Base-by-base conservation (phyloP, 2,113 vertebrate genomes). In the Nannospalax galili region DNA sequence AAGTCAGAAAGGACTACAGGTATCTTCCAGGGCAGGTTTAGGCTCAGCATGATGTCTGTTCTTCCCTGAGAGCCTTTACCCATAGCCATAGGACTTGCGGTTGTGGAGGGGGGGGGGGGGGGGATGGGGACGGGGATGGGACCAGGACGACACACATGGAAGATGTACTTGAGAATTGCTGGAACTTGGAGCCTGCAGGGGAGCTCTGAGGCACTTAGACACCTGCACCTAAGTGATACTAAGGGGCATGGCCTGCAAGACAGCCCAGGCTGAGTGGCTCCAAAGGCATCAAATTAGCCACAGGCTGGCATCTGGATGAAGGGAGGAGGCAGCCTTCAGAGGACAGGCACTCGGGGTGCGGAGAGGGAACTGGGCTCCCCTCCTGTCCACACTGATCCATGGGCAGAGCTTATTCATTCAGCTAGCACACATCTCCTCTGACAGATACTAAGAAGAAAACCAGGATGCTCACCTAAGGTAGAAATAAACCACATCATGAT, bases 1-100 rank as follows among this genome's bases (percentile, higher is more conserved):
- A n/a, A 77, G 45, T 56, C 72, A 79, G 88, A 82, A 91, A 37
- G 60, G 42, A 92, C 80, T 35, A 60, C 93, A 42, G 89, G 15
- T 24, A 12, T 48, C 79, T 91, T 58, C 30, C 14, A 5, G 22
- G 37, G 11, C 17, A 60, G 70, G 30, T 14, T 0, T 0, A 5
- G 62, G 22, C 14, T 3, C 64, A 56, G 62, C 1, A 0, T 42
- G 65, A 62, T 10, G 70, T 45, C 62, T n/a, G 67, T 52, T 78
- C 28, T 48, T 56, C 60, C 56, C 35, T 48, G 70, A 28, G 78
- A 42, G 32, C 9, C 28, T 52, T 16, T 37, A 28, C 40, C 42
- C 62, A 32, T 1, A 5, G 70, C 22, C 7, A 22, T 17, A n/a
- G n/a, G n/a, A n/a, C n/a, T n/a, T n/a, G n/a, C n/a, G n/a, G n/a